Evolutionary conservation across 1,140 invertebrate genomes (phyloP), one percentile per base, ranked within the genome.

Genomic region (Euglossa dilemma): DNA sequence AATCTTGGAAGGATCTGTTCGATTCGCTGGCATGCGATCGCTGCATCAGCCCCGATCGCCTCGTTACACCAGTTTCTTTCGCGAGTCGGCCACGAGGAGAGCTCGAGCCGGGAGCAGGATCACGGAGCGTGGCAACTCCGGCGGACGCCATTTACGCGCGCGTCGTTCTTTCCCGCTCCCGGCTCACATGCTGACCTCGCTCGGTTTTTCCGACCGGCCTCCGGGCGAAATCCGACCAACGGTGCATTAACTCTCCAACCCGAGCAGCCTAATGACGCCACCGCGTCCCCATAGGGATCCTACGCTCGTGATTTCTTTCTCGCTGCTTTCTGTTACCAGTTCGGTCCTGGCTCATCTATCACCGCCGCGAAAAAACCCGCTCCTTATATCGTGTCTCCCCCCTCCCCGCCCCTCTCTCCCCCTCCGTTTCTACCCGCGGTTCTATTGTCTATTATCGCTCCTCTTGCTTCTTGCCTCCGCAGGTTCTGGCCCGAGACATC

Each of bases 191-290:
- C 90, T 91, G 91, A 91, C 89, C 91, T 92, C 91, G 86, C 86
- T 85, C 82, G 87, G 89, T 91, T 87, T 90, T 92, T 92, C 87
- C 88, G 85, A 86, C 78, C 78, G 76, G 79, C 89, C 87, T 83
- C 85, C 81, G 80, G 84, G 88, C 85, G 81, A 90, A 91, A 92
- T 92, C 91, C 88, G 74, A 69, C 72, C 83, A 89, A 90, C 87
- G 88, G 88, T 89, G 90, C 89, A 93, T 93, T 93, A 91, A 85
- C 87, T 90, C 85, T 84, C 84, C 67, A 28, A 56, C 87, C 85
- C 84, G 89, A 87, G 88, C 85, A 88, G 88, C 87, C 92, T 92
- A 93, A 93, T 92, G 91, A 92, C 88, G 86, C 91, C 85, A 87
- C 80, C 87, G 87, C 86, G 87, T 91, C 89, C 91, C 92, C 91